These are phyloP conservation scores for Corydoras maculifer DNA, from an alignment of 2,113 vertebrate genomes.

Conservation along the genomic window DNA sequence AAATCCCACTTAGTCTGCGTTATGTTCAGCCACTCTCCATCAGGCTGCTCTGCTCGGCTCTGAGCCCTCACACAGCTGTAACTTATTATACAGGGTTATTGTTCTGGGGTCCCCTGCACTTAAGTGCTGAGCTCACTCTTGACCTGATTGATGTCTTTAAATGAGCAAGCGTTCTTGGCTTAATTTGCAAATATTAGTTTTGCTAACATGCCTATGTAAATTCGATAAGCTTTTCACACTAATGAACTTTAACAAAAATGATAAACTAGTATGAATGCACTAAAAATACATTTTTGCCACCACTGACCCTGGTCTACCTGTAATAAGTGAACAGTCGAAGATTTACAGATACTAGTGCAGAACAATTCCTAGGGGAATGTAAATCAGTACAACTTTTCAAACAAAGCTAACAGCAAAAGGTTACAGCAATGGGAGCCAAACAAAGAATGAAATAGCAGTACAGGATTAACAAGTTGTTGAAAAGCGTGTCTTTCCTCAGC, in stretches of 20 bases:
- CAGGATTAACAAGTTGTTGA: slow-evolving; percentile 14
- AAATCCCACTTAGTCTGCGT: slow-evolving; percentile 37
- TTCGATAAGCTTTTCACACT: background rate
- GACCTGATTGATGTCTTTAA: slow-evolving; percentile 40
- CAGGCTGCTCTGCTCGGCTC: slow-evolving; percentile 13
- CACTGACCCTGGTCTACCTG: too few species aligned
- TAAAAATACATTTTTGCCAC: too few species aligned
- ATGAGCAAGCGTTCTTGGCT: slow-evolving; percentile 10
- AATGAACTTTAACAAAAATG: background rate
- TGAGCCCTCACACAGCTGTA: slow-evolving; percentile 57
- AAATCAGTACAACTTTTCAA: background rate
- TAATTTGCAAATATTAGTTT: background rate
- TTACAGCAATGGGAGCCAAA: slow-evolving; percentile 21
- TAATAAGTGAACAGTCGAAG: background rate
- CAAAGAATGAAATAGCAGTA: slow-evolving; percentile 19
- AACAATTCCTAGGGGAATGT: background rate
- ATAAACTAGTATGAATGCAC: too few species aligned
- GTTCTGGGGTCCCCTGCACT: slow-evolving; percentile 49
- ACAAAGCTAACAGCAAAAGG: slow-evolving; percentile 10
- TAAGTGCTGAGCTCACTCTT: slow-evolving; percentile 31
- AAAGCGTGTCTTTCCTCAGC: slow-evolving; percentile 12
- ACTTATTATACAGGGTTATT: slow-evolving; percentile 57
- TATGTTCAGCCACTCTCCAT: slow-evolving; percentile 13
- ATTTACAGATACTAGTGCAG: slow-evolving; percentile 21
- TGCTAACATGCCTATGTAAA: background rate